Evolutionary conservation across 2,797 vertebrate species (phyloP), one percentile per base, ranked within the genome.

Genomic region (Miichthys miiuy): DNA sequence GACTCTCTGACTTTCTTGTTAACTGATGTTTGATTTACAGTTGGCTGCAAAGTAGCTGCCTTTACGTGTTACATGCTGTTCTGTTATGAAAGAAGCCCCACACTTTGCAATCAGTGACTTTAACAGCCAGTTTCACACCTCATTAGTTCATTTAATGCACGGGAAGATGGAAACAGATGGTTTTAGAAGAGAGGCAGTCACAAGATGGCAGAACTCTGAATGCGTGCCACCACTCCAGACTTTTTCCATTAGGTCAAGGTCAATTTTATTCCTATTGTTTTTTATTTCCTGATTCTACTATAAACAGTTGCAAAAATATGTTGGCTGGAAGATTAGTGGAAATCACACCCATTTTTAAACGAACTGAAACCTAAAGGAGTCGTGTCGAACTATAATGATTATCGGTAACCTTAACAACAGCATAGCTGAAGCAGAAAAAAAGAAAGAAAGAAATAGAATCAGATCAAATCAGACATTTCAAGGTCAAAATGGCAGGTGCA

Each of bases 11-110:
- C 82, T 86, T 83, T 86, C 85, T 87, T 79, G 82, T 92, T 90
- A 89, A 87, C 86, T 67, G 47, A 87, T 85, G 85, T 92, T 91
- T 90, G 88, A 93, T 92, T 91, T 87, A 77, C 88, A 87, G 61
- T 86, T 77, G 80, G 87, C 85, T 63, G 80, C 82, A 79, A 86
- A 90, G 85, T 76, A 77, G 83, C 81, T 34, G 67, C 77, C 78
- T 71, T 83, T 75, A 79, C 81, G 73, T 84, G 81, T 69, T 67
- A 83, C 89, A 83, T 48, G 79, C 79, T 82, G 79, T 76, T 87
- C 76, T 68, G 83, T 75, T 79, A 62, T 60, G 63, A 76, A 72
- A 70, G 79, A 81, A 10, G 42, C 68, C 55, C 48, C 70, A n/a
- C 74, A 68, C 67, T 75, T 81, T 58, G 84, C 79, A 90, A 89